A percentile compares a stretch with the other conserved stretches of the same genome.
Conservation (phyloP, 2,888 invertebrate genomes). For the Mimachlamys varia region DNA sequence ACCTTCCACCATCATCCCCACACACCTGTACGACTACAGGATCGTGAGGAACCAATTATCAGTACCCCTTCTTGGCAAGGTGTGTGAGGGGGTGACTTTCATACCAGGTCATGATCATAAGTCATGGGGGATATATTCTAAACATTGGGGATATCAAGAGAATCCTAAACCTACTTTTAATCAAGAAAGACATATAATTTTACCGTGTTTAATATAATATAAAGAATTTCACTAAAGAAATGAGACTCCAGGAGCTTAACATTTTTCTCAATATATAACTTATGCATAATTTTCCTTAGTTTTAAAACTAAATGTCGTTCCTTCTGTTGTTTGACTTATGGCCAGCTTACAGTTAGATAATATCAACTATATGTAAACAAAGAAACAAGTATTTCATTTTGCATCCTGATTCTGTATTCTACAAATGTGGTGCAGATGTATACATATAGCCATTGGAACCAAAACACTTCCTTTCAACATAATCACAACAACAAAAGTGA, state of each 20-base stretch:
- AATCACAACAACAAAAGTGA: neutral
- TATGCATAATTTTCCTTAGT: too few relatives aligned
- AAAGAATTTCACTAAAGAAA: neutral
- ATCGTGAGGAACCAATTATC: constrained; percentile 31
- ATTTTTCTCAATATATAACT: too few relatives aligned
- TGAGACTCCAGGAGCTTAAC: neutral
- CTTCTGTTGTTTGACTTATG: neutral
- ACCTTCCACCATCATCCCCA: constrained; percentile 4
- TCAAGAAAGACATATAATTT: neutral
- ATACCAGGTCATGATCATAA: neutral
- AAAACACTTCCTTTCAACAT: neutral
- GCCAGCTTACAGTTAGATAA: neutral
- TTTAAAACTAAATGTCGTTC: neutral
- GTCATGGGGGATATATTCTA: neutral
- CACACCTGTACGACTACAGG: neutral
- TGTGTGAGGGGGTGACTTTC: neutral
- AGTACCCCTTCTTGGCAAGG: neutral
- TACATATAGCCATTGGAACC: neutral
- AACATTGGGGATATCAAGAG: too few relatives aligned
- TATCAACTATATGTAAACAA: neutral
- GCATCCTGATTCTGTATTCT: neutral
- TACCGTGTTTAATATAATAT: too few relatives aligned
- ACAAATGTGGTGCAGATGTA: neutral
- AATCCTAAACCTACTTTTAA: neutral
- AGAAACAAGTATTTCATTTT: neutral